phyloP scores from a whole-genome alignment of 1,140 invertebrate genomes.

The Aethina tumida region DNA sequence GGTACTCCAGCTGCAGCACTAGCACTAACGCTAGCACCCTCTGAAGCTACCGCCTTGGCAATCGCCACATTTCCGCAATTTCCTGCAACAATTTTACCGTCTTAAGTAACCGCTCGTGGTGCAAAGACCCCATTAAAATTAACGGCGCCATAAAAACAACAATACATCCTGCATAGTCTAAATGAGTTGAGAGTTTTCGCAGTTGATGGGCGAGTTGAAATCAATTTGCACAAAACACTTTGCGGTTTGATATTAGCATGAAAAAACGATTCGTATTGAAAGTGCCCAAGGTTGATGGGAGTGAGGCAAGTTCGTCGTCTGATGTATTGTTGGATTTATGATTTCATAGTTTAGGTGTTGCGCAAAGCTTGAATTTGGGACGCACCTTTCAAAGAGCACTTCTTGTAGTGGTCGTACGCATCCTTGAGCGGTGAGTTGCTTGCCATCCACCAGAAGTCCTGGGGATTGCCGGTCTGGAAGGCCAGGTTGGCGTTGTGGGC shows the following conservation, averaged over 20 bases:
- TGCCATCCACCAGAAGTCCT: slow-evolving; percentile 42
- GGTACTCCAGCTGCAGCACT: slow-evolving; percentile 4
- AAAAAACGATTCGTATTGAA: no score
- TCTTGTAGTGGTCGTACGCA: slow-evolving; percentile 31
- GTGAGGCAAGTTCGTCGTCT: no score
- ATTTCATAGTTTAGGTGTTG: no score
- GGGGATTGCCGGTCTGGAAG: slow-evolving; percentile 5
- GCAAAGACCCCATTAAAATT: slow-evolving; percentile 12
- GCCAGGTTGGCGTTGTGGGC: slow-evolving; percentile 6
- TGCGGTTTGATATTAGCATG: no score
- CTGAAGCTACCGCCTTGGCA: slow-evolving; percentile 10
- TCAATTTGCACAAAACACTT: no score
- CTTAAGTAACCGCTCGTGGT: slow-evolving; percentile 8
- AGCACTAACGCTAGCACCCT: slow-evolving; percentile 5
- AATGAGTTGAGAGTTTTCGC: no score
- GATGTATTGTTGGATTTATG: no score
- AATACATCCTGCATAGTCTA: no score
- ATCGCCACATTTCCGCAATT: slow-evolving; percentile 13
- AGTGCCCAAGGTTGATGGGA: no score
- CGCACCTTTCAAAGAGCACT: slow-evolving; percentile 25
- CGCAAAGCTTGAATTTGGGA: no score
- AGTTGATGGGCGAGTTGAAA: no score
- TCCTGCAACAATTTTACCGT: slow-evolving; percentile 1
- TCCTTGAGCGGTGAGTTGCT: slow-evolving; percentile 43
- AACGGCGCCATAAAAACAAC: no score